Evolutionary conservation across 1,140 invertebrate genomes (phyloP).

Genomic region (Camponotus vicinus): DNA sequence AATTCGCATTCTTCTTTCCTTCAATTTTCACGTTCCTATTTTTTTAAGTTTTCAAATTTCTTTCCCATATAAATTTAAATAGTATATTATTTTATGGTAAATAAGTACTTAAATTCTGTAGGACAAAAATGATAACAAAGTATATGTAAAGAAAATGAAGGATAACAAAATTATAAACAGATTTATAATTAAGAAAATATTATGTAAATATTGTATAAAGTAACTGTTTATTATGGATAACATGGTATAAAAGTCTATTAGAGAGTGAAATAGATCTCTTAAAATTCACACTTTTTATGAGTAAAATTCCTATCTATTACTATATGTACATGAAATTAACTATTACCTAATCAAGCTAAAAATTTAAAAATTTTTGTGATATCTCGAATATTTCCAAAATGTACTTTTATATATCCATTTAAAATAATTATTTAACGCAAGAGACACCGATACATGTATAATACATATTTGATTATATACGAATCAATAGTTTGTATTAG

Average conservation of each 20-base stretch:
- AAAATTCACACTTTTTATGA: conserved; percentile 42
- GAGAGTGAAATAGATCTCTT: conserved; percentile 62
- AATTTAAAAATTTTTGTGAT: conserved; percentile 32
- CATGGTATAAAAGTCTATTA: conserved; percentile 74
- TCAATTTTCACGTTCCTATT: conserved; percentile 49
- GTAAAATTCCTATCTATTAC: conserved; percentile 15
- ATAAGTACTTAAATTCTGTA: background rate
- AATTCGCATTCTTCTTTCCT: background rate
- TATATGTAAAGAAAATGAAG: conserved; percentile 42
- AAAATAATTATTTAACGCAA: conserved; percentile 67
- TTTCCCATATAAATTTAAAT: background rate
- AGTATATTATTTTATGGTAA: background rate
- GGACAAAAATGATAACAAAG: background rate
- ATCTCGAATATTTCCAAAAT: background rate
- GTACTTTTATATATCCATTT: background rate
- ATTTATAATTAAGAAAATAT: conserved; percentile 74
- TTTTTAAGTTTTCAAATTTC: conserved; percentile 12
- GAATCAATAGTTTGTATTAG: conserved; percentile 78
- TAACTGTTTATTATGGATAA: conserved; percentile 81
- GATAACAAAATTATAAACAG: conserved; percentile 62
- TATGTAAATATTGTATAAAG: conserved; percentile 85
- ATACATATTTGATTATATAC: conserved; percentile 71
- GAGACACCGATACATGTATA: conserved; percentile 69
- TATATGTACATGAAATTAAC: conserved; percentile 31
- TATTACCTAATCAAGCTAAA: background rate